Conservation (phyloP, 2,888 invertebrate genomes). For the Oeneis ivallda region DNA sequence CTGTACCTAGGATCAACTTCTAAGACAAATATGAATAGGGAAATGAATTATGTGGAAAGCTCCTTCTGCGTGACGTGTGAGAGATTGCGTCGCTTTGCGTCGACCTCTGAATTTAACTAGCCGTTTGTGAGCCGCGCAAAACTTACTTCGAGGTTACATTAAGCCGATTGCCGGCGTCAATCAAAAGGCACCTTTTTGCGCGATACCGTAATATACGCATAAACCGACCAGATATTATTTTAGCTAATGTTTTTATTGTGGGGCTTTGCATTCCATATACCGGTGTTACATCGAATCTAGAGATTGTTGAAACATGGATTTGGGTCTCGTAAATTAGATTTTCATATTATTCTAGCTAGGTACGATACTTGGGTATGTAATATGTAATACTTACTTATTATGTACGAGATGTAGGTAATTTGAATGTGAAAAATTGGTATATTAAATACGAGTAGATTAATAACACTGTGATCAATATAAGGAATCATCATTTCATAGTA, state of each 20-base stretch:
- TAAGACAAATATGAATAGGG: conserved; percentile 80
- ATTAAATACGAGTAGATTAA: background rate
- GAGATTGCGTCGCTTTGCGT: conserved; percentile 78
- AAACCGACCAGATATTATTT: conserved; percentile 55
- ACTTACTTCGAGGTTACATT: conserved; percentile 80
- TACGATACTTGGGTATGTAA: conserved; percentile 10
- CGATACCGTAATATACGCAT: conserved; percentile 60
- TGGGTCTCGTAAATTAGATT: background rate
- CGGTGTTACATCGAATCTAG: conserved; percentile 19
- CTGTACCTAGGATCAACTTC: conserved; percentile 57
- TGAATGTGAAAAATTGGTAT: background rate
- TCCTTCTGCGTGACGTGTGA: conserved; percentile 76
- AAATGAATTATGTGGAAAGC: conserved; percentile 80
- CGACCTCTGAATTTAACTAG: conserved; percentile 80
- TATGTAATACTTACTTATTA: background rate
- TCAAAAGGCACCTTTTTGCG: conserved; percentile 76
- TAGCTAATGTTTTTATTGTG: conserved; percentile 50
- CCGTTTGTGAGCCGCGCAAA: conserved; percentile 74
- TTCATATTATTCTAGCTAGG: conserved; percentile 11
- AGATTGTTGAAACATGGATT: conserved; percentile 17
- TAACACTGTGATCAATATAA: background rate
- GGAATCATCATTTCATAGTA: background rate
- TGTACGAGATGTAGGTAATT: background rate
- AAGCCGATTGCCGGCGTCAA: conserved; percentile 80
- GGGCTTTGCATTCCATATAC: conserved; percentile 36